Percentiles rank a stretch among this genome's conserved stretches.
phyloP scores from a whole-genome alignment of 2,113 vertebrate species.

The Muntiacus reevesi region DNA sequence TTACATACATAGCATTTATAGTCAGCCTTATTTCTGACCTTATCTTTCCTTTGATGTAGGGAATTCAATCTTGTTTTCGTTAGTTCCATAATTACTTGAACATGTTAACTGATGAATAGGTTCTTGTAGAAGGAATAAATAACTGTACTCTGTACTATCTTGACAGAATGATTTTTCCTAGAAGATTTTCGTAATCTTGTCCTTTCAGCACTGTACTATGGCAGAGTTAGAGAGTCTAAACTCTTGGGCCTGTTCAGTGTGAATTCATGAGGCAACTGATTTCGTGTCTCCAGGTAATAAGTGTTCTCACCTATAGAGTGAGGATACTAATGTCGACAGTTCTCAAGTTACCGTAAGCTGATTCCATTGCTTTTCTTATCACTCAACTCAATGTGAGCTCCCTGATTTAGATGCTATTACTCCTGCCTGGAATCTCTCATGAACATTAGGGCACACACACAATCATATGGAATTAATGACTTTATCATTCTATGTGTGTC shows the following conservation, averaged over 20 bases:
- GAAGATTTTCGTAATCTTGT: neutral
- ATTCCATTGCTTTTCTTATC: neutral
- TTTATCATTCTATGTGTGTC: neutral
- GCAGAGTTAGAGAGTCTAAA: neutral
- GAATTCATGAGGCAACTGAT: neutral
- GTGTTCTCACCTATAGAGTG: neutral
- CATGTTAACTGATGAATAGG: neutral
- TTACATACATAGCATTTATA: neutral
- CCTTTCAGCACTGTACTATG: neutral
- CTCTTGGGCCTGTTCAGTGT: neutral
- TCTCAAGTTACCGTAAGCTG: neutral
- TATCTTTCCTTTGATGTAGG: neutral
- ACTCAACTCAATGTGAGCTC: neutral
- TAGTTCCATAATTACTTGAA: neutral
- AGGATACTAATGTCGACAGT: neutral
- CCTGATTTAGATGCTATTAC: neutral
- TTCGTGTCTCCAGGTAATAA: neutral
- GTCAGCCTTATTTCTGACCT: neutral
- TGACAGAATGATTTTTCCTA: neutral
- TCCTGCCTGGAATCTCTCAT: neutral
- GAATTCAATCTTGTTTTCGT: neutral
- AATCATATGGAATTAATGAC: neutral
- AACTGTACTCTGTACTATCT: neutral
- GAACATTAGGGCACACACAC: neutral
- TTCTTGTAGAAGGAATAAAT: neutral